phyloP scores from a whole-genome alignment of 2,888 invertebrate species.

The Chalcis sispes region DNA sequence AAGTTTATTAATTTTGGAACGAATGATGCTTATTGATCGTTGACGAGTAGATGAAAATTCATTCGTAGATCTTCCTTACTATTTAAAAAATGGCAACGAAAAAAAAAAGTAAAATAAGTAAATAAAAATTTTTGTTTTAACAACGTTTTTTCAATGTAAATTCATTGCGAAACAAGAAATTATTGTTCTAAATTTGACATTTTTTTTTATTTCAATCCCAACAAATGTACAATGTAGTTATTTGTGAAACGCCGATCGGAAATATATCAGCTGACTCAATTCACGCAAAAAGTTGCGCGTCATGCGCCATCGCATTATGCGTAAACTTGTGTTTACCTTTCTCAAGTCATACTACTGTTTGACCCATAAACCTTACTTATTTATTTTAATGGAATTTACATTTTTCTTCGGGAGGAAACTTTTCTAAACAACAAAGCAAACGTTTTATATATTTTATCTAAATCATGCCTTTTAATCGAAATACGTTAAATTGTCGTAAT shows the following conservation, averaged over 20 bases:
- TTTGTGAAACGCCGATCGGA: constrained; percentile 18
- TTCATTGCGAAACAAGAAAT: background rate
- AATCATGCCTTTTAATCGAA: no score
- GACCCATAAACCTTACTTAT: no score
- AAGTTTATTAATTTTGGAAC: background rate
- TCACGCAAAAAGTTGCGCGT: constrained; percentile 42
- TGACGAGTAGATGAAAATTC: constrained; percentile 18
- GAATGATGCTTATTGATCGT: constrained; percentile 3
- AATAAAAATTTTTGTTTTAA: constrained; percentile 10
- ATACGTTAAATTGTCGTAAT: no score
- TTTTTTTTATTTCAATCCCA: constrained; percentile 24
- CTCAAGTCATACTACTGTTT: constrained; percentile 3
- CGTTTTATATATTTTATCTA: no score
- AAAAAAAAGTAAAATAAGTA: no score
- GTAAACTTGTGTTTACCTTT: constrained; percentile 38
- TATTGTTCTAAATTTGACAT: constrained; percentile 48
- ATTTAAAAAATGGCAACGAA: no score
- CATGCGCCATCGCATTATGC: constrained; percentile 36
- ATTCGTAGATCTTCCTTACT: background rate
- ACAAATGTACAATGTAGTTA: constrained; percentile 18
- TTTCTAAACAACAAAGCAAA: no score
- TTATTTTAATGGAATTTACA: no score
- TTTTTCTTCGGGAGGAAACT: no score
- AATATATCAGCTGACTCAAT: constrained; percentile 32
- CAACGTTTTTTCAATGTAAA: constrained; percentile 13